These are phyloP conservation scores for Mnemiopsis leidyi DNA, from an alignment of 37 sponge, comb jelly and placozoan species.

Conservation along the genomic window DNA sequence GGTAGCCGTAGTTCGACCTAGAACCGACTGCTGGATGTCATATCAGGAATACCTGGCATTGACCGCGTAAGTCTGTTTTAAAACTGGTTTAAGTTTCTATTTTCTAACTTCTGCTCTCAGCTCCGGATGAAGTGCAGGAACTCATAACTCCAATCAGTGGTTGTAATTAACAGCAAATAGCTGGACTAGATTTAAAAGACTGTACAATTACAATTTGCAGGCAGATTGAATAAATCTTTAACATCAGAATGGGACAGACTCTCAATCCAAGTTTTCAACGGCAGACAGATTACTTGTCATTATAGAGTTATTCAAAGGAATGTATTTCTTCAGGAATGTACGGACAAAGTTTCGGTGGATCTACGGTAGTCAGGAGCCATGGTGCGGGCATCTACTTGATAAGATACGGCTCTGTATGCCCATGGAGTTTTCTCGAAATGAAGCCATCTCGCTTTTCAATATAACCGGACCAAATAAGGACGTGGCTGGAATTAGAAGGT, in stretches of 20 bases:
- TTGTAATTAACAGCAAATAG: no score
- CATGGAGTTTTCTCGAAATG: background rate
- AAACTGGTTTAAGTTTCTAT: no score
- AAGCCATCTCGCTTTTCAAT: background rate
- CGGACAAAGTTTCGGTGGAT: slow-evolving; percentile 54
- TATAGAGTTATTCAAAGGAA: no score
- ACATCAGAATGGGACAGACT: no score
- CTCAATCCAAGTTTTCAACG: no score
- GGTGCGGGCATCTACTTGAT: slow-evolving; percentile 56
- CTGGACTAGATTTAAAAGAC: no score
- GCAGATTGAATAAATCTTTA: no score
- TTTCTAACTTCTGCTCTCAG: no score
- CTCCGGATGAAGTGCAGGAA: no score
- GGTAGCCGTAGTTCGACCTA: background rate
- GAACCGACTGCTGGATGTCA: slow-evolving; percentile 62
- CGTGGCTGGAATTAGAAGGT: background rate
- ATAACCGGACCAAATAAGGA: background rate
- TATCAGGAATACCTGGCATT: slow-evolving; percentile 52
- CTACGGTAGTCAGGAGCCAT: background rate
- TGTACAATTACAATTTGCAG: no score
- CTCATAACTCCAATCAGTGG: no score
- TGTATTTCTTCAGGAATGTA: slow-evolving; percentile 29
- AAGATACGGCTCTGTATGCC: slow-evolving; percentile 59
- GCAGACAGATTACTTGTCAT: no score
- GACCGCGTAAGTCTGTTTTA: slow-evolving; percentile 8